Conservation (phyloP, 2,797 vertebrate genomes). For the Phrynocephalus vlangalii region DNA sequence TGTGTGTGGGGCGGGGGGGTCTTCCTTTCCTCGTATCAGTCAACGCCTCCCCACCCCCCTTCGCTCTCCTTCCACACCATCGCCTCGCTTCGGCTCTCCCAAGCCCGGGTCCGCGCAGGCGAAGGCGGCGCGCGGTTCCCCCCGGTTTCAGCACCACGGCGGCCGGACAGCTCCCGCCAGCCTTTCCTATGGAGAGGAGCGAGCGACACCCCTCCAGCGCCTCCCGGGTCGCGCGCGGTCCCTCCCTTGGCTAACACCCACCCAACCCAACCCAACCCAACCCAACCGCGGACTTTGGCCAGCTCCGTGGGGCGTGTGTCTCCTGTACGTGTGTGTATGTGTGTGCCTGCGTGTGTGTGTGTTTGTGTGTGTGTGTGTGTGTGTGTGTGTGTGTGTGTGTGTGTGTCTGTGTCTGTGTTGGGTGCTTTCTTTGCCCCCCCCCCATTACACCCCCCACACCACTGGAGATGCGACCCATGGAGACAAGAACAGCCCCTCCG, state of each 20-base stretch:
- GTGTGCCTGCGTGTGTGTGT: not conserved
- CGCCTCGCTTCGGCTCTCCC: accelerated
- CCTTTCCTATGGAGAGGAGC: not conserved
- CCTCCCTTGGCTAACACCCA: slow-evolving; percentile 37
- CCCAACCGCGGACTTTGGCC: not conserved
- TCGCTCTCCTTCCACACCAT: too few species aligned
- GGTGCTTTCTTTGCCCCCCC: slow-evolving; percentile 9
- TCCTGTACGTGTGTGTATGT: not conserved
- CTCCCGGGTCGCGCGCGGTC: not conserved
- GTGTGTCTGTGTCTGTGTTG: too few species aligned
- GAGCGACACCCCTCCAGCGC: not conserved
- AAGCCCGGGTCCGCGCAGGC: not conserved
- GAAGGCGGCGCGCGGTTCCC: not conserved
- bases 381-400: too few species aligned
- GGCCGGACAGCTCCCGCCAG: slow-evolving; percentile 78
- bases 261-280: too few species aligned
- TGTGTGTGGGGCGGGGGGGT: too few species aligned
- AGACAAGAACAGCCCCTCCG: not conserved
- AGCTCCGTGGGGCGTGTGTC: not conserved
- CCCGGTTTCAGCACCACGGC: slow-evolving; percentile 62
- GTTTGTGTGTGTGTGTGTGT: not conserved
- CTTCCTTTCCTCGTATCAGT: not conserved
- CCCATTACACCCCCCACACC: slow-evolving; percentile 20
- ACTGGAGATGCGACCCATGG: not conserved
- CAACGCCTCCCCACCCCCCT: not conserved